phyloP scores from a whole-genome alignment of 2,797 vertebrate species.

The Caiman crocodilus region DNA sequence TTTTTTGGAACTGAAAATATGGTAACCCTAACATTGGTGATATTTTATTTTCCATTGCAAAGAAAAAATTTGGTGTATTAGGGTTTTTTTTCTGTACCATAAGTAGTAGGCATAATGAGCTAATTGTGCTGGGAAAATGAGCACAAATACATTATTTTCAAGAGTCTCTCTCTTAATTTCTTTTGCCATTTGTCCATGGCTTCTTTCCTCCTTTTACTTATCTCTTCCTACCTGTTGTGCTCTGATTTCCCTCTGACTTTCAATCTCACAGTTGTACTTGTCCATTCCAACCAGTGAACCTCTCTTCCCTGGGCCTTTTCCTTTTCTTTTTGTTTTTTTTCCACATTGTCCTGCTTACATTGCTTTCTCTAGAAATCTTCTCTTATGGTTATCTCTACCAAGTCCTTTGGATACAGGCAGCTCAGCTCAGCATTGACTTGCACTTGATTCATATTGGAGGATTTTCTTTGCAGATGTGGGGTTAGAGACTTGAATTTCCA shows the following conservation, averaged over 20 bases:
- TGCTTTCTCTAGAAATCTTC: neutral
- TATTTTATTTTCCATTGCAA: neutral
- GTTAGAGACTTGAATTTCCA: neutral
- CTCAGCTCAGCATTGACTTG: neutral
- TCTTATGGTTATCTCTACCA: neutral
- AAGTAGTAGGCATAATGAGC: neutral
- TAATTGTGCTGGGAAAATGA: neutral
- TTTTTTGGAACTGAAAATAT: too few species aligned
- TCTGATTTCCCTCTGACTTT: neutral
- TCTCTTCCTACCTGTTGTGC: neutral
- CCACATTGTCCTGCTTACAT: neutral
- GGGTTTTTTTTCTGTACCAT: neutral
- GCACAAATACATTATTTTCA: neutral
- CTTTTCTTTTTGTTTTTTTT: neutral
- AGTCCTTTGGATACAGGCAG: neutral
- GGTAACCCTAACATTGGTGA: neutral
- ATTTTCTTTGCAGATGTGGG: neutral
- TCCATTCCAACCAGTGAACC: too few species aligned
- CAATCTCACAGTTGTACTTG: neutral
- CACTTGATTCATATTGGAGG: too few species aligned
- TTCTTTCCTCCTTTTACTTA: neutral
- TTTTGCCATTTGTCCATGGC: neutral
- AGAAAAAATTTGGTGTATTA: neutral
- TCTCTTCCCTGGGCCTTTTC: neutral
- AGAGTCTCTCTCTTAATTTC: neutral